These are phyloP conservation scores for Ditylenchus weischeri DNA, from an alignment of 2,888 invertebrate genomes.

Conservation along the genomic window DNA sequence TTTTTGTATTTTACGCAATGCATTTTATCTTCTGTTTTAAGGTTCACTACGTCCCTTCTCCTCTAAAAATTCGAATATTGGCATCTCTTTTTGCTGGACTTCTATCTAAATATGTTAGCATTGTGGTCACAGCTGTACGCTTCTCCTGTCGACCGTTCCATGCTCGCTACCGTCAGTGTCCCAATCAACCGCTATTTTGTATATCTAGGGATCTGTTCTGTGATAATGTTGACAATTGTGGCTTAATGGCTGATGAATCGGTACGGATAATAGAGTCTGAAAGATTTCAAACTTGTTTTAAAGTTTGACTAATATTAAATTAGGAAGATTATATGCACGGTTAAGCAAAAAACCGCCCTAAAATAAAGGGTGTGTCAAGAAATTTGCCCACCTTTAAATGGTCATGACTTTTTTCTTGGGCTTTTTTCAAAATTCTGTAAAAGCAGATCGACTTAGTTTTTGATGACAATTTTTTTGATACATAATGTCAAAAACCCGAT, in stretches of 20 bases:
- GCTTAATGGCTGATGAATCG: constrained; percentile 33
- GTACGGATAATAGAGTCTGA: constrained; percentile 14
- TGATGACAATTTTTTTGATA: too few relatives aligned
- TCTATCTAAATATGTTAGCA: not conserved
- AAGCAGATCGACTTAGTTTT: too few relatives aligned
- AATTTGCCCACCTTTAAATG: too few relatives aligned
- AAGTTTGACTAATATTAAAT: too few relatives aligned
- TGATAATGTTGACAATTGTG: constrained; percentile 39
- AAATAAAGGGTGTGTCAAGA: too few relatives aligned
- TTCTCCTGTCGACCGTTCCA: constrained; percentile 33
- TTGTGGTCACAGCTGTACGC: constrained; percentile 36
- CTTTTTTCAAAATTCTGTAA: too few relatives aligned
- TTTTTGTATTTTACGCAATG: not conserved
- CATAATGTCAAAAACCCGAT: too few relatives aligned
- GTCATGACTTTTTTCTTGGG: too few relatives aligned
- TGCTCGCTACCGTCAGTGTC: constrained; percentile 33
- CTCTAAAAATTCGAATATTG: constrained; percentile 31
- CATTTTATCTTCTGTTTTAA: constrained; percentile 10
- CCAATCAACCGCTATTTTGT: constrained; percentile 37
- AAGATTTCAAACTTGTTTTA: not conserved
- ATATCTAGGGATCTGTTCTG: constrained; percentile 34
- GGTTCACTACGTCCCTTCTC: constrained; percentile 32
- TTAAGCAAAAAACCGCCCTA: too few relatives aligned
- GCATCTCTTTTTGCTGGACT: constrained; percentile 31
- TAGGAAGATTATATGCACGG: too few relatives aligned